These are phyloP conservation scores for Phocoena sinus DNA, from an alignment of 2,113 vertebrate species.

Conservation along the genomic window DNA sequence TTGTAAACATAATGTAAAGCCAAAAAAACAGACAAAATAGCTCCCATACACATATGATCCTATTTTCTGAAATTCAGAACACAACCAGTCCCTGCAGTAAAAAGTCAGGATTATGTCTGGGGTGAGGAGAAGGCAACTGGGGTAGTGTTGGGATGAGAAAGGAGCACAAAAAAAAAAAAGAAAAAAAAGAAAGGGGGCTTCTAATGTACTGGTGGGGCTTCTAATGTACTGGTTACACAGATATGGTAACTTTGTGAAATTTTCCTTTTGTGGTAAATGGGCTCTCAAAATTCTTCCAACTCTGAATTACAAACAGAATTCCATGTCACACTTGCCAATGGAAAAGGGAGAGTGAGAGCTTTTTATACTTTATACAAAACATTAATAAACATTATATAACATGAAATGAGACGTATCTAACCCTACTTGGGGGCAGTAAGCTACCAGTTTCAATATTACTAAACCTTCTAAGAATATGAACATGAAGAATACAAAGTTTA, in stretches of 20 bases:
- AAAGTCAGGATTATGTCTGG: background rate
- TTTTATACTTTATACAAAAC: background rate
- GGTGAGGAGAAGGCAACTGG: background rate
- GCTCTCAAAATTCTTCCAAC: background rate
- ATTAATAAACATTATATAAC: background rate
- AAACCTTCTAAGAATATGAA: background rate
- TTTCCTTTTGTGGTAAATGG: background rate
- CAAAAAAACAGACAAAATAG: background rate
- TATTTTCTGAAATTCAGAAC: background rate
- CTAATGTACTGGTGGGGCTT: background rate
- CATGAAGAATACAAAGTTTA: background rate
- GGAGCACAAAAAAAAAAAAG: background rate
- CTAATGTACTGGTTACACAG: background rate
- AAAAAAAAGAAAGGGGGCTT: too few species aligned
- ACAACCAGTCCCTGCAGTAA: background rate
- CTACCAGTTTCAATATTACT: background rate
- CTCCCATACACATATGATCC: background rate
- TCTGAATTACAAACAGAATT: conserved; percentile 23
- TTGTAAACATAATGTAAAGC: background rate
- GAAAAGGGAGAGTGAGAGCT: background rate
- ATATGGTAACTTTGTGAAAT: background rate
- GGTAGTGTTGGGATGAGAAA: background rate
- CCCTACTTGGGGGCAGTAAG: background rate
- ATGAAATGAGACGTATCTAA: background rate
- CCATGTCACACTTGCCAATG: background rate